phyloP scores from a whole-genome alignment of 2,797 vertebrate species.

The Malurus leucopterus region DNA sequence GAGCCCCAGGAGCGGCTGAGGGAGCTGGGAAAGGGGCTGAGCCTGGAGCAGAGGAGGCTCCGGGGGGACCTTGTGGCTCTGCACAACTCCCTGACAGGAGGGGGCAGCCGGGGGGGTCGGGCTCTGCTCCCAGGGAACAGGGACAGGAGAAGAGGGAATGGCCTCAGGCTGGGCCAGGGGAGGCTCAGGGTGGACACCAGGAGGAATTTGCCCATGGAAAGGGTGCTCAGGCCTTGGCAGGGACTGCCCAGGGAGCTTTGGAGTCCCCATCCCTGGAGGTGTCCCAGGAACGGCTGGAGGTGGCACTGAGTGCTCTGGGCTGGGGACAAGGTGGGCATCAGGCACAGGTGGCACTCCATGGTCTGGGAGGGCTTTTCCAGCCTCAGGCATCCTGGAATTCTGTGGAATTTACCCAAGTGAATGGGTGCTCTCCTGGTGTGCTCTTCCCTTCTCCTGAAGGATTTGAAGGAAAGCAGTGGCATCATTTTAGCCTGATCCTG shows the following conservation, averaged over 20 bases:
- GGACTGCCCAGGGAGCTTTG: neutral
- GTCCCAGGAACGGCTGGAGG: neutral
- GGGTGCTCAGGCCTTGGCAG: neutral
- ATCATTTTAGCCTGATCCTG: neutral
- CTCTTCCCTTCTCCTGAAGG: neutral
- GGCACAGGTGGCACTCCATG: neutral
- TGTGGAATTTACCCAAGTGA: neutral
- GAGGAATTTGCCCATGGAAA: neutral
- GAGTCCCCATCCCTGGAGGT: neutral
- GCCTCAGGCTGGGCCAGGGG: neutral
- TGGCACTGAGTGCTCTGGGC: neutral
- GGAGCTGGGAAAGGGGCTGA: neutral
- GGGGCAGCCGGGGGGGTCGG: neutral
- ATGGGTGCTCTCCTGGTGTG: neutral
- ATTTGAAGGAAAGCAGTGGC: neutral
- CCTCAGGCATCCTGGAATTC: fast-evolving
- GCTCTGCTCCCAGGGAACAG: neutral
- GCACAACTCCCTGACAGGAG: neutral
- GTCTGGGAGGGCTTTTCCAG: neutral
- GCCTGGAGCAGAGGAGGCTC: neutral
- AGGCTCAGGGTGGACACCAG: neutral
- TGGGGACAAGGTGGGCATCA: neutral
- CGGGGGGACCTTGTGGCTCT: neutral
- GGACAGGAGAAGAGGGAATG: neutral
- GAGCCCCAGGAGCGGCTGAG: neutral